Evolutionary conservation across 2,888 invertebrate genomes (phyloP), one percentile per base, ranked within the genome.

Genomic region (Pandemis cinnamomeana): DNA sequence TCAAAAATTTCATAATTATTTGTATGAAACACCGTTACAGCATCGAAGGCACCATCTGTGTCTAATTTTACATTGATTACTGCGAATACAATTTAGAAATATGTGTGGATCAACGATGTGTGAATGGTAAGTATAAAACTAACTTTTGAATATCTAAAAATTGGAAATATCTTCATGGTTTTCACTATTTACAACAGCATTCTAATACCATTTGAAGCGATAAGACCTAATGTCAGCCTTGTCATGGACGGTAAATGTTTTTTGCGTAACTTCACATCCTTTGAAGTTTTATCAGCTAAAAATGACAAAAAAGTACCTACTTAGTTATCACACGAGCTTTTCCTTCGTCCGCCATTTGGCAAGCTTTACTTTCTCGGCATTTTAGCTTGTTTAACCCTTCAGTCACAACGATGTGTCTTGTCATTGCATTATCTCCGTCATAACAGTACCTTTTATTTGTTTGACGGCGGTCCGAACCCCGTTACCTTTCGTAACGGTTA

Each of bases 1-100:
- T 82, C 86, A 79, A 81, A 51, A 78, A 79, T 81, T 79, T 85
- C 81, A 80, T 79, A 78, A 78, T 81, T 78, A 80, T 62, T 60
- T 46, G 15, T 27, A n/a, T 51, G 36, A 42, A 68, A 66, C 27
- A 64, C 7, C 36, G 7, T 27, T 66, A 66, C n/a, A n/a, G 46
- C 13, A 48, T 27, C 36, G 3, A 48, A n/a, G 6, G 5, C 8
- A 7, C 8, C 53, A 13, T 27, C 11, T 64, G 13, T n/a, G 48
- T 63, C 42, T 64, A 42, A 20, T 72, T 63, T 55, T 20, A 69
- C 44, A 62, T 36, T 7, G 20, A 48, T 36, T 36, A 36, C 27
- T 36, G 41, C 60, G 42, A 51, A 73, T 73, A 44, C 44, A 8
- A 20, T 20, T 44, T 44, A 44, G 8, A 44, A 44, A 44, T 44